Base-by-base conservation (phyloP, 2,888 invertebrate genomes). In the Cephus sareptanus region DNA sequence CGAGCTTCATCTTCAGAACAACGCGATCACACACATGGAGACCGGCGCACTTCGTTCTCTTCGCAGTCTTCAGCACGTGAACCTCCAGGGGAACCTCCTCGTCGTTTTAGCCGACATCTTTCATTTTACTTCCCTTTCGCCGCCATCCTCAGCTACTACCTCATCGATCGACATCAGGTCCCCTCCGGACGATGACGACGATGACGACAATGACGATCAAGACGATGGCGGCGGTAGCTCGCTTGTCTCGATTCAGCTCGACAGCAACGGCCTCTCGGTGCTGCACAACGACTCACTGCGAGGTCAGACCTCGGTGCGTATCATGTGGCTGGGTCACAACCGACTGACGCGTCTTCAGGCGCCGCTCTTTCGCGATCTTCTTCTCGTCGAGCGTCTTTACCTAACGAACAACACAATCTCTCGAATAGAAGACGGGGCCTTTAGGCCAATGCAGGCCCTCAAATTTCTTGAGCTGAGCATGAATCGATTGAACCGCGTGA, bases 301-400 rank as follows among this genome's bases (percentile, higher is more conserved):
- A 74, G 96, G 96, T 56, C 97, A 97, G 91, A 94, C 95, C 1
- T 96, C 95, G 86, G 96, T 97, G 80, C 96, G 97, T 92, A 96
- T 97, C 87, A 95, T 98, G 95, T 97, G 97, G 96, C 93, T 98
- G 80, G 96, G 96, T 76, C 96, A 96, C 91, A 98, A 98, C 92
- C 94, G 95, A 87, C 92, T 98, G 78, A 94, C 94, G 76, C 93
- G 94, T 80, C 93, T 98, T 76, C 95, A 95, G 80, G 94, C 94
- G 35, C 94, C 95, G 9, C 92, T 97, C 78, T 97, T 98, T 90
- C 94, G 94, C 84, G 97, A 97, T 91, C 93, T 97, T 75, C 92
- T 95, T 70, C 94, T 95, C 83, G 95, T 97, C 82, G 96, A 97
- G 87, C 93, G 96, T 85, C 93, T 97, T 73, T 97, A 97, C 90